phyloP scores from a whole-genome alignment of 2,888 invertebrate genomes.

The Thymelicus lineola region DNA sequence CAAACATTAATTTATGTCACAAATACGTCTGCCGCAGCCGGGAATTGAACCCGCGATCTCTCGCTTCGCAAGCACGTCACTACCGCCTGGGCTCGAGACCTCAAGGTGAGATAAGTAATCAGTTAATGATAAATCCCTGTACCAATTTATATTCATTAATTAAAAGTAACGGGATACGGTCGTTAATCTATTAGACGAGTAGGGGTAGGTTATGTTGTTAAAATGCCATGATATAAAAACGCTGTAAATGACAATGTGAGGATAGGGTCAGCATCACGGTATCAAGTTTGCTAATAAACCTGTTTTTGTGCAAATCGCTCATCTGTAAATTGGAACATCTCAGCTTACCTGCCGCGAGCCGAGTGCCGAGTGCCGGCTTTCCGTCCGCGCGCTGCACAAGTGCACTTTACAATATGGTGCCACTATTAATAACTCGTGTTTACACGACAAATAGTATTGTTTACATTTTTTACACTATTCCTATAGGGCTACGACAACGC shows the following conservation, averaged over 20 bases:
- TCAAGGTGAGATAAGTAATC: no score
- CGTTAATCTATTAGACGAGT: no score
- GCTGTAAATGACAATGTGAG: not conserved
- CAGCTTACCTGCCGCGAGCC: slow-evolving; percentile 47
- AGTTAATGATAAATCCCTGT: no score
- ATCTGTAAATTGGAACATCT: slow-evolving; percentile 46
- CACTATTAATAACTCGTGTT: slow-evolving; percentile 77
- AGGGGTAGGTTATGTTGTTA: no score
- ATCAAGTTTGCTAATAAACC: slow-evolving; percentile 39
- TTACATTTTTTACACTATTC: slow-evolving; percentile 61
- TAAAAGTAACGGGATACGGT: no score
- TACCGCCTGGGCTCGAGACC: no score
- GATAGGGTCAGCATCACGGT: slow-evolving; percentile 4
- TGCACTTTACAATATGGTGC: slow-evolving; percentile 57
- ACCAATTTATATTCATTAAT: no score
- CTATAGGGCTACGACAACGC: slow-evolving; percentile 5
- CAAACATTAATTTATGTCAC: no score
- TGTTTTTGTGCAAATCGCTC: slow-evolving; percentile 43
- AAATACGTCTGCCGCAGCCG: no score
- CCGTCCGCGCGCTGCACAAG: slow-evolving; percentile 41
- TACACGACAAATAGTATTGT: slow-evolving; percentile 74
- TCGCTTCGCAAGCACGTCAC: no score
- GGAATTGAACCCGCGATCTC: no score
- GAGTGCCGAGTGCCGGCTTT: slow-evolving; percentile 23
- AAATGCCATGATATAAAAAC: not conserved